Percentiles rank a stretch among this genome's conserved stretches.
These are phyloP conservation scores for Trichonephila clavata DNA, from an alignment of 1,140 invertebrate genomes.

Conservation along the genomic window DNA sequence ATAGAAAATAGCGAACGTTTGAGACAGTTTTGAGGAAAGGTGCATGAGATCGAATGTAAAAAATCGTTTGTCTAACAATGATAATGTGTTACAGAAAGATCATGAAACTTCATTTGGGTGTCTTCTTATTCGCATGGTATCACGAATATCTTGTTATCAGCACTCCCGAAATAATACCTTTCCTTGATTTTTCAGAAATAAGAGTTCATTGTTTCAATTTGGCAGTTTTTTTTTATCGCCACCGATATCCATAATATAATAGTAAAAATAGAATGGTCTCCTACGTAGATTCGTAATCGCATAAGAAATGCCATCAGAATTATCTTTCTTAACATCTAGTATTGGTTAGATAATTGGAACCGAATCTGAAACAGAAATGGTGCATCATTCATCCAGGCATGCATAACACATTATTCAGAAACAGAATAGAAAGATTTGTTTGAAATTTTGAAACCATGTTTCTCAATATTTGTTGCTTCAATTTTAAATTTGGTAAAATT, in stretches of 20 bases:
- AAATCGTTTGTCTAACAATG: not conserved
- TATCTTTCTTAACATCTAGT: not conserved
- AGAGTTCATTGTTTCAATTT: constrained; percentile 22
- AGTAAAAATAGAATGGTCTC: not conserved
- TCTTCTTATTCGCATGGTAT: not conserved
- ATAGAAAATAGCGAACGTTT: not conserved
- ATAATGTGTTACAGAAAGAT: not conserved
- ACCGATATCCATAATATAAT: not conserved
- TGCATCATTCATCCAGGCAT: too few relatives aligned
- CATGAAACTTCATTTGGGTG: not conserved
- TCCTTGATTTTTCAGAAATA: not conserved
- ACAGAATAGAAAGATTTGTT: too few relatives aligned
- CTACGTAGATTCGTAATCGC: not conserved
- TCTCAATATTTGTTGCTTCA: too few relatives aligned
- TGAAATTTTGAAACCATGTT: too few relatives aligned
- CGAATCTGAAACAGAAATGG: not conserved
- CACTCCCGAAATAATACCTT: not conserved
- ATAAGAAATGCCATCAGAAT: not conserved
- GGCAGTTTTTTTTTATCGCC: not conserved
- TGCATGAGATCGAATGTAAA: not conserved
- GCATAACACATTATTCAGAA: too few relatives aligned
- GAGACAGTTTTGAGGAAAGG: constrained; percentile 18
- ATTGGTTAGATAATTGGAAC: not conserved
- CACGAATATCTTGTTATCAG: not conserved
- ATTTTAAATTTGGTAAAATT: too few relatives aligned